Percentiles rank a stretch among this genome's conserved stretches.
These are phyloP conservation scores for Camponotus vicinus DNA, from an alignment of 1,140 invertebrate species.

Conservation along the genomic window DNA sequence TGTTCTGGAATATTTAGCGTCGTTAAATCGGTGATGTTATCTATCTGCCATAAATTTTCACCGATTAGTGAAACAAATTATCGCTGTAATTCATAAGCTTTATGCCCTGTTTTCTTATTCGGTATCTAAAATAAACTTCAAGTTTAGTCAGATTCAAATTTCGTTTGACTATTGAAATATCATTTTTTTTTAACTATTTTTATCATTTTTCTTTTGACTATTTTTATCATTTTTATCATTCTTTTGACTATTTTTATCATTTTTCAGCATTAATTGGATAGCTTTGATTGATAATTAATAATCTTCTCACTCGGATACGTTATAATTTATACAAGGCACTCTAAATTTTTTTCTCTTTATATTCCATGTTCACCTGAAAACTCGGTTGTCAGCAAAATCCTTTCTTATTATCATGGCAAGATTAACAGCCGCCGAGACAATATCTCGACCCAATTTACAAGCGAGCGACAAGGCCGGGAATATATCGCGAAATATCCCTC, in stretches of 20 bases:
- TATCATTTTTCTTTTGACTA: not conserved
- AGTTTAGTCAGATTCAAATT: not conserved
- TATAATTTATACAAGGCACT: too few species aligned
- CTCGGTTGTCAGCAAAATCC: not conserved
- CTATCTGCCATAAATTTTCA: not conserved
- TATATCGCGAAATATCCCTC: slow-evolving; percentile 27
- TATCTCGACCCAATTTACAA: slow-evolving; percentile 7
- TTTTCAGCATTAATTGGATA: not conserved
- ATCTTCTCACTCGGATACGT: not conserved
- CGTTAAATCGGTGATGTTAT: not conserved
- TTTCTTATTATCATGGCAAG: not conserved
- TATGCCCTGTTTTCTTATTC: too few species aligned
- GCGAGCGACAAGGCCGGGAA: not conserved
- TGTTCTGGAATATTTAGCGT: not conserved
- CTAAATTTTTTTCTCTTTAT: not conserved
- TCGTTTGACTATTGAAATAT: not conserved
- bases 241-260: not conserved
- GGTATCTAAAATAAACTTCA: not conserved
- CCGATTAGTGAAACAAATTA: not conserved
- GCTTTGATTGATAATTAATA: not conserved
- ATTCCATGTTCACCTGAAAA: not conserved
- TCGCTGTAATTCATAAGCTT: not conserved
- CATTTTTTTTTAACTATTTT: not conserved
- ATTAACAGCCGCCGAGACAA: not conserved
- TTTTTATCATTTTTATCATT: not conserved